Evolutionary conservation across 2,888 invertebrate genomes (phyloP).

Genomic region (Metalampra italica): DNA sequence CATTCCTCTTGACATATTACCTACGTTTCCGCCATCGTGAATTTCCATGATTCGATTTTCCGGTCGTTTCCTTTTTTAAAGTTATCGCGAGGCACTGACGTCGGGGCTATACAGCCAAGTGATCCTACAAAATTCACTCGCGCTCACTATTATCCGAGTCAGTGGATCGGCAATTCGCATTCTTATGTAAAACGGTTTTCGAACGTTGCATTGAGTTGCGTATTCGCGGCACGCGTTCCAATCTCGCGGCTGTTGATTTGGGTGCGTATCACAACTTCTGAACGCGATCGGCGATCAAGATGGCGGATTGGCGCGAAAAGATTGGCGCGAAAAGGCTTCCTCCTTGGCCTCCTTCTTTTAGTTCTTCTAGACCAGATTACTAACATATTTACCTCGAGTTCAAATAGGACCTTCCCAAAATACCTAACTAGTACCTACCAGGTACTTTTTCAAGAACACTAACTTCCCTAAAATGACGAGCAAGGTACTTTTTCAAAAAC

Average conservation of each 20-base stretch:
- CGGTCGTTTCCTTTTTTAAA: slow-evolving; percentile 44
- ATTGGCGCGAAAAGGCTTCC: too few species aligned
- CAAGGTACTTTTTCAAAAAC: too few species aligned
- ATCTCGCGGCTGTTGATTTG: slow-evolving; percentile 60
- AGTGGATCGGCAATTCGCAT: slow-evolving; percentile 62
- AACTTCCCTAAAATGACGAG: too few species aligned
- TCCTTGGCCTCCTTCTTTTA: too few species aligned
- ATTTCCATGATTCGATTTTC: slow-evolving; percentile 44
- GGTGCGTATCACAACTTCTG: slow-evolving; percentile 39
- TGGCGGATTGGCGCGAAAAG: slow-evolving; percentile 39
- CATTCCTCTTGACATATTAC: not conserved
- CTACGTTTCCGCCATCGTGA: slow-evolving; percentile 14
- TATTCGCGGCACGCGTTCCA: slow-evolving; percentile 66
- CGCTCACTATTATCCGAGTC: slow-evolving; percentile 64
- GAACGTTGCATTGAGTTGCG: slow-evolving; percentile 28
- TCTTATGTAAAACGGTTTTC: slow-evolving; percentile 64
- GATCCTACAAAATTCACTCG: slow-evolving; percentile 49
- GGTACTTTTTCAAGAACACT: too few species aligned
- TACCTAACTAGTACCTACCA: too few species aligned
- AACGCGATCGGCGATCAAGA: slow-evolving; percentile 52
- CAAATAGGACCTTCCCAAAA: too few species aligned
- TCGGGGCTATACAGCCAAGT: slow-evolving; percentile 27
- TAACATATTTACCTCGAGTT: too few species aligned
- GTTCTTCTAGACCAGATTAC: slow-evolving; percentile 14
- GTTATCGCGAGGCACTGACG: slow-evolving; percentile 26